Evolutionary conservation across 2,113 vertebrate genomes (phyloP), one percentile per base, ranked within the genome.

Genomic region (Paradoxurus hermaphroditus): DNA sequence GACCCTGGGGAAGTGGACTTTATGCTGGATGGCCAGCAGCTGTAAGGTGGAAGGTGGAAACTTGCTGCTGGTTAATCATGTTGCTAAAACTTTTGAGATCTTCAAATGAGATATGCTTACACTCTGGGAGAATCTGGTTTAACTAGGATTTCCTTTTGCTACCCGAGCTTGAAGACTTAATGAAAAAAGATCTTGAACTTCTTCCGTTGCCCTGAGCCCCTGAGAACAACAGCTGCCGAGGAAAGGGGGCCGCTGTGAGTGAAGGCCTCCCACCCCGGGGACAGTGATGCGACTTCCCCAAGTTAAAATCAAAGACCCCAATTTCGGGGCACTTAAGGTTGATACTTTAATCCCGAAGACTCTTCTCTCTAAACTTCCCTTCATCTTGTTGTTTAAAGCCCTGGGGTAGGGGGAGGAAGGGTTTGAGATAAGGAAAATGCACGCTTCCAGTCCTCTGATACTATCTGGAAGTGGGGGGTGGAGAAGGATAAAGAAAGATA

Each of bases 81-180:
- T 91, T 83, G 83, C 79, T 96, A 95, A 92, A 97, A 91, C 44
- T 86, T 98, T 59, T 81, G 73, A 97, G 95, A 90, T 97, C 91
- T 90, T 96, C 95, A 93, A 92, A 95, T 44, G 86, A 95, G 97
- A 93, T 97, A 93, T 8, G 86, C 59, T 97, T 93, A 92, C 75
- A 95, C 86, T n/a, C 81, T 87, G 86, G 91, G 91, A 97, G 93
- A 97, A 95, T 90, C 91, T 91, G 92, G 89, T 92, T 98, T 97
- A 97, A 93, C 65, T 81, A 63, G 96, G 96, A 98, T 97, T 97
- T 98, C 96, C 96, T 98, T 96, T 51, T 94, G 96, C 79, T 86
- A 95, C 53, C n/a, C 0, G 16, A 97, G 83, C 95, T 95, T 96
- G 96, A 97, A 97, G 93, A 93, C 70, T 93, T 67, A 41, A 18